Base-by-base conservation (phyloP, 2,797 vertebrate genomes). In the Trematomus bernacchii region DNA sequence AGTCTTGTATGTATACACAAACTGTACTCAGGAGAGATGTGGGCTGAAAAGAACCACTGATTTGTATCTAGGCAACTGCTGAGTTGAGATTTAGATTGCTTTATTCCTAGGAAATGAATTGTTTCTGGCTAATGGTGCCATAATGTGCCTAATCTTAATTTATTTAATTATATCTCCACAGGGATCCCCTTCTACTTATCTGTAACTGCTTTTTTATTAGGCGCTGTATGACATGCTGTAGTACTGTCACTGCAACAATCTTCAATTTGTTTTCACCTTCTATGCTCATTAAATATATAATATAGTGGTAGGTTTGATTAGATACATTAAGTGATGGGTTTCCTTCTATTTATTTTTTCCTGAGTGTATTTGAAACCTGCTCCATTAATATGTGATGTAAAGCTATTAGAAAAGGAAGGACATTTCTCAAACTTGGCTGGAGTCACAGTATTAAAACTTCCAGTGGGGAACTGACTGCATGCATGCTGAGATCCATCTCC, bases 81-180 rank as follows among this genome's bases (percentile, higher is more conserved):
- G 59, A 66, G 21, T 76, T 60, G 57, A 73, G 63, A 77, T 60
- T 81, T 10, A 23, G 3, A 81, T 81, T 75, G 11, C n/a, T 80
- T 77, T 79, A 75, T 72, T 85, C 81, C 67, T 68, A 51, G 78
- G n/a, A 83, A 83, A 80, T 78, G 10, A 80, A 86, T 79, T 79
- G 47, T 85, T 77, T 88, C 61, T 30, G 53, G 59, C 57, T 84
- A 71, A 79, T 59, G 78, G 55, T 64, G 50, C 23, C 42, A 48
- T 68, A 71, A 89, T 84, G 46, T 40, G 48, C 23, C 62, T 66
- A 54, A 82, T 88, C 54, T 85, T 51, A 70, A 76, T 76, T 46
- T 66, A 79, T 81, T 87, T 59, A 85, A 82, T 87, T 70, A 80
- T 40, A 42, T 53, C 23, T 10, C 84, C 51, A 69, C 58, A 44